Evolutionary conservation across 2,113 vertebrate genomes (phyloP).

Genomic region (Menura novaehollandiae): DNA sequence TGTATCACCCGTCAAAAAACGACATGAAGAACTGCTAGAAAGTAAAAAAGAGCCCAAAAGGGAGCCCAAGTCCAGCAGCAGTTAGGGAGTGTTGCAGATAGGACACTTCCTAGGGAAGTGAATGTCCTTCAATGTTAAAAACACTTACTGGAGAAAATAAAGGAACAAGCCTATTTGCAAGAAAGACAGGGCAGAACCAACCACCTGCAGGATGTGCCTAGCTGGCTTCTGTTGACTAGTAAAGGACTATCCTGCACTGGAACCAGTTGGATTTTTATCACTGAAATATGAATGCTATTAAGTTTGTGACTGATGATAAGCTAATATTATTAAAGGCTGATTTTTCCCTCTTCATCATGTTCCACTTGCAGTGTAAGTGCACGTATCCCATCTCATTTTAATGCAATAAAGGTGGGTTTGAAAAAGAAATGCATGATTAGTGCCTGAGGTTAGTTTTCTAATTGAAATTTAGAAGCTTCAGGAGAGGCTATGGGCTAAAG

Average conservation of each 20-base stretch:
- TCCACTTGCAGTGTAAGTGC: not conserved
- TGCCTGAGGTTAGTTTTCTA: not conserved
- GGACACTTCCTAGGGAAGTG: not conserved
- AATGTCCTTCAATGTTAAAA: not conserved
- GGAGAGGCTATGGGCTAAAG: not conserved
- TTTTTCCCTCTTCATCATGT: not conserved
- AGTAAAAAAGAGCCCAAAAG: not conserved
- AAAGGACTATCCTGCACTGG: not conserved
- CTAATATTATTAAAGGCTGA: not conserved
- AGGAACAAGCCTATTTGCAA: not conserved
- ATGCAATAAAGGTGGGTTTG: not conserved
- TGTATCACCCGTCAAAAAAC: not conserved
- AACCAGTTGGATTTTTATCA: not conserved
- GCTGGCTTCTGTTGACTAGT: not conserved
- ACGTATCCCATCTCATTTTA: not conserved
- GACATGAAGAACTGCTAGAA: not conserved
- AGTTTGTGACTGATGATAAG: not conserved
- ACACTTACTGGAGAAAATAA: not conserved
- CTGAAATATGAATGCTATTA: not conserved
- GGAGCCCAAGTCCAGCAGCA: not conserved
- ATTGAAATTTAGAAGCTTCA: not conserved
- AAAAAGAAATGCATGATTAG: not conserved
- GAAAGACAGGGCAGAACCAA: not conserved
- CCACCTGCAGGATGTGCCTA: not conserved
- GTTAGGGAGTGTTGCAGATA: not conserved